Evolutionary conservation across 2,797 vertebrate species (phyloP).

Genomic region (Tokudaia tokunoshimensis): DNA sequence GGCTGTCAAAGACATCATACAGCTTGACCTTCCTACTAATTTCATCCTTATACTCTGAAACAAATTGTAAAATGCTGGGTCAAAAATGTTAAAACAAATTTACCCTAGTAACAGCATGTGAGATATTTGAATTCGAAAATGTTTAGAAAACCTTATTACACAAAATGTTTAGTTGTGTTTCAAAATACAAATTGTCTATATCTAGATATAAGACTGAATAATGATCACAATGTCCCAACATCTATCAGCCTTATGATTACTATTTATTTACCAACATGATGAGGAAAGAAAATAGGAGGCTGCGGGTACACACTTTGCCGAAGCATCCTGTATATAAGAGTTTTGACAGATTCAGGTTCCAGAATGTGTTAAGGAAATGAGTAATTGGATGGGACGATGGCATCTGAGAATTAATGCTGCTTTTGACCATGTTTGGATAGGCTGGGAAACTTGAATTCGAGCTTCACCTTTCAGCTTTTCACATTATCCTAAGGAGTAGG

Average conservation of each 20-base stretch:
- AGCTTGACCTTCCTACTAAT: not conserved
- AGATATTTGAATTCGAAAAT: not conserved
- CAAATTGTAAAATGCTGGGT: not conserved
- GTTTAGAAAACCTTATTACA: not conserved
- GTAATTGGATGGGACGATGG: not conserved
- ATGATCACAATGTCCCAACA: not conserved
- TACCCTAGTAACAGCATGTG: not conserved
- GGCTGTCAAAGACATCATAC: not conserved
- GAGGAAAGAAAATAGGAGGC: not conserved
- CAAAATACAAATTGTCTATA: not conserved
- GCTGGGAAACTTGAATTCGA: constrained; percentile 45
- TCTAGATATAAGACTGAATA: not conserved
- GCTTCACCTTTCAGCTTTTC: not conserved
- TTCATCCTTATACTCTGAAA: not conserved
- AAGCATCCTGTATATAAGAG: not conserved
- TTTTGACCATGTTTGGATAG: constrained; percentile 24
- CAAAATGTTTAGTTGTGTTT: not conserved
- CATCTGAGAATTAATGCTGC: not conserved
- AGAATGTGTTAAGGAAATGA: not conserved
- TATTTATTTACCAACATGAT: not conserved
- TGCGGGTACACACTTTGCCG: rapidly evolving
- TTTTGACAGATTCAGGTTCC: not conserved
- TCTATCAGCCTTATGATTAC: not conserved
- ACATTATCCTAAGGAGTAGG: constrained; percentile 42
- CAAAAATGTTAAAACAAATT: not conserved